phyloP scores from a whole-genome alignment of 2,113 vertebrate genomes.

The Atrichornis clamosus region DNA sequence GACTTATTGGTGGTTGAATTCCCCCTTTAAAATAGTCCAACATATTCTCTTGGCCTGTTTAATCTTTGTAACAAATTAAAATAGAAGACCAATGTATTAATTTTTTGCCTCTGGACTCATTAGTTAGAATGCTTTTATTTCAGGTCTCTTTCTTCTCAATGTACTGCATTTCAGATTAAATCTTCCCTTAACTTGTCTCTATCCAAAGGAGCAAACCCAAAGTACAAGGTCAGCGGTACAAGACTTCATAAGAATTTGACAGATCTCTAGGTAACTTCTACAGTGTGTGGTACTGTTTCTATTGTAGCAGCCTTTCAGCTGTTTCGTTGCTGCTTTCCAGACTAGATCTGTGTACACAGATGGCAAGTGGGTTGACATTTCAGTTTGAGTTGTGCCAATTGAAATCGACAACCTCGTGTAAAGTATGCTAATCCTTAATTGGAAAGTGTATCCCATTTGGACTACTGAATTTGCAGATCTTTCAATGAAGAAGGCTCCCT shows the following conservation, averaged over 20 bases:
- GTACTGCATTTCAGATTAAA: background rate
- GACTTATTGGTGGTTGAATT: background rate
- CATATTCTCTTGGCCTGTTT: background rate
- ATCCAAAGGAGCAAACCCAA: background rate
- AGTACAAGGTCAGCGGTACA: background rate
- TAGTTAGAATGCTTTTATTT: background rate
- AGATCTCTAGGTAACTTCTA: background rate
- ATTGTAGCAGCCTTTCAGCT: background rate
- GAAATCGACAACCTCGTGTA: constrained; percentile 53
- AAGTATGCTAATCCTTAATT: constrained; percentile 62
- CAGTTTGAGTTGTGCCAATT: constrained; percentile 53
- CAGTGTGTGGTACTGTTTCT: background rate
- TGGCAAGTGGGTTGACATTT: constrained; percentile 69
- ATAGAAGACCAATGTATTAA: background rate
- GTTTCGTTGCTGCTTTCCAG: constrained; percentile 18
- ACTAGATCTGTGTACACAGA: constrained; percentile 18
- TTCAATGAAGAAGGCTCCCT: constrained; percentile 24
- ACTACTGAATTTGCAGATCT: constrained; percentile 20
- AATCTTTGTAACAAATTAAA: background rate
- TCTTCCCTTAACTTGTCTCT: background rate
- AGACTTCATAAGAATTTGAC: background rate
- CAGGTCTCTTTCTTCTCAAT: background rate
- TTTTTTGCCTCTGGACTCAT: background rate
- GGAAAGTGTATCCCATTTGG: constrained; percentile 32
- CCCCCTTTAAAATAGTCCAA: background rate